Evolutionary conservation across 23 tunicate species (phyloP), one percentile per base, ranked within the genome.

Genomic region (Trididemnum nubilum): DNA sequence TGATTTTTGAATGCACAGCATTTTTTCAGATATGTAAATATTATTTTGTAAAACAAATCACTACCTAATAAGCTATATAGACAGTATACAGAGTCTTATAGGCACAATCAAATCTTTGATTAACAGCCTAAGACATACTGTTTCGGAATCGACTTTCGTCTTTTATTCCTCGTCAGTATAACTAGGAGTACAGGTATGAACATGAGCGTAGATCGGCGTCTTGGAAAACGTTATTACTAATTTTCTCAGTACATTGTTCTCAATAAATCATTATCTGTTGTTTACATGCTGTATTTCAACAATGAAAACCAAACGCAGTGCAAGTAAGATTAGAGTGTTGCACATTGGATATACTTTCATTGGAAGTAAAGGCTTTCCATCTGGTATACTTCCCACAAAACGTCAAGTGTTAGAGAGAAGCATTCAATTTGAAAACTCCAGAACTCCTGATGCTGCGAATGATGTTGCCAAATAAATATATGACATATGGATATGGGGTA

Each of bases 311-410:
- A 63, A 26, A 63, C 69, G 7, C 19, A 63, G 69, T 63, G 69
- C 27, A 63, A 24, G 28, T 21, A 63, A 63, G 7, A 63, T 63
- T 21, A 69, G 32, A n/a, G n/a, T 69, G 29, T 74, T 74, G 72
- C 80, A 44, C 26, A 24, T 72, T 74, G 80, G 80, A 28, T 7
- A 74, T 4, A 74, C 66, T 37, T 74, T 74, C 35, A n/a, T 32
- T 44, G 24, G 33, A 3, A 3, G 61, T 44, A 72, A 51, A n/a
- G 44, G 40, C 36, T 78, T 78, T 60, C 77, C 69, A 34, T 28
- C 77, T 2, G 82, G 82, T 24, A 59, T 78, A 59, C 34, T 78
- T 7, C 82, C 82, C 26, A 78, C 77, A 24, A 78, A 78, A 28
- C 35, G 82, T 9, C 82, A 78, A 22, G 77, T 78, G 34, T 2